Percentiles rank a stretch among this genome's conserved stretches.
These are phyloP conservation scores for Porites divaricata DNA, from an alignment of 92 coral and sea anemone genomes.

Conservation along the genomic window DNA sequence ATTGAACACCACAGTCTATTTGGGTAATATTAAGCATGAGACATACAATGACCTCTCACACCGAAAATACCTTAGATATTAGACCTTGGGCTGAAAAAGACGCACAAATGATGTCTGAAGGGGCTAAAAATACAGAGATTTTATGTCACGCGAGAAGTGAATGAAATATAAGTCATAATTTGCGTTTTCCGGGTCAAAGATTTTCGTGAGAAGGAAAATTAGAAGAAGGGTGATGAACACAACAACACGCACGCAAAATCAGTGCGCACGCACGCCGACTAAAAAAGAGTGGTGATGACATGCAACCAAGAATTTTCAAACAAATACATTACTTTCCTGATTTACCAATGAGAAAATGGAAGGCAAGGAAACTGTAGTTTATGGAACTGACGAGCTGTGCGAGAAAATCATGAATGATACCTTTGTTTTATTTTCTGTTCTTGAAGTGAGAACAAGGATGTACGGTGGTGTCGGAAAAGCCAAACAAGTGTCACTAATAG, in stretches of 20 bases:
- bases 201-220: conserved; percentile 28
- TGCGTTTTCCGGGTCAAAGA: conserved; percentile 17
- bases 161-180: conserved; percentile 26
- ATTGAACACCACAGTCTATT: conserved; percentile 4
- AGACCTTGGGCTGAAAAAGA: conserved; percentile 22
- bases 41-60: not conserved
- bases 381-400: not conserved
- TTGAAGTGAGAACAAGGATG: conserved; percentile 2
- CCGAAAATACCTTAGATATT: conserved; percentile 21
- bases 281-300: not conserved
- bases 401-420: not conserved
- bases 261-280: not conserved
- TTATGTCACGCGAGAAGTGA: conserved; percentile 35
- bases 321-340: not conserved
- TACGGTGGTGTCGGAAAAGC: not conserved
- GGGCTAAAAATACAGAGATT: conserved; percentile 30
- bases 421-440: conserved; percentile 7
- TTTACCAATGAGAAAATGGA: not conserved
- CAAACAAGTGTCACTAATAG: conserved; percentile 21
- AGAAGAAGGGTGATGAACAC: not conserved
- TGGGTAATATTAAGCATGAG: not conserved
- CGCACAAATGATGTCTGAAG: not conserved
- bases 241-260: not conserved
- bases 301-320: not conserved
- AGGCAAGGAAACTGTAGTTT: not conserved